A percentile compares a stretch with the other conserved stretches of the same genome.
These are phyloP conservation scores for Plotosus lineatus DNA, from an alignment of 2,113 vertebrate genomes.

Conservation along the genomic window DNA sequence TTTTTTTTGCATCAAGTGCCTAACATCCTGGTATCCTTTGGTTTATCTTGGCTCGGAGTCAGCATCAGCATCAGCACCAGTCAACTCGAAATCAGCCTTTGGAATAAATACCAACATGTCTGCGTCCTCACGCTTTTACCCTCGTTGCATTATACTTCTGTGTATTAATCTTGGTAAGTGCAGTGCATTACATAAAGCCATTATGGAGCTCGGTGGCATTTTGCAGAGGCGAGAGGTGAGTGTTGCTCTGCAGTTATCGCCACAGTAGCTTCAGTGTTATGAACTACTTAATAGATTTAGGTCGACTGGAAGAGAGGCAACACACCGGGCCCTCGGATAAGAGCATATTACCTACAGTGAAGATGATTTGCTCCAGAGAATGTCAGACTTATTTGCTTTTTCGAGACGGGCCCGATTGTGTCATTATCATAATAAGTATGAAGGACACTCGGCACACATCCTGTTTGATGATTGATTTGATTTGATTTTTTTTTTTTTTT, in stretches of 20 bases:
- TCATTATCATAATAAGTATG: slow-evolving; percentile 51
- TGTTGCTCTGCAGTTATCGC: slow-evolving; percentile 73
- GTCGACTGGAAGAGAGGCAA: slow-evolving; percentile 74
- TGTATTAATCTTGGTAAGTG: slow-evolving; percentile 76
- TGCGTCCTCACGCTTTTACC: slow-evolving; percentile 66
- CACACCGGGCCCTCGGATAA: slow-evolving; percentile 71
- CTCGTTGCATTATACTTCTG: slow-evolving; percentile 62
- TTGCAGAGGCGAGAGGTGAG: slow-evolving; percentile 74
- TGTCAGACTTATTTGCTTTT: slow-evolving; percentile 65
- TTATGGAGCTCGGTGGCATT: slow-evolving; percentile 76
- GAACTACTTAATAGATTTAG: slow-evolving; percentile 77
- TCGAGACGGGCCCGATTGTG: slow-evolving; percentile 50
- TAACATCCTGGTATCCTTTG: neutral
- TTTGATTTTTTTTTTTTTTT: neutral
- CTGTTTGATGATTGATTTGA: slow-evolving; percentile 32
- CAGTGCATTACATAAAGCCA: slow-evolving; percentile 78
- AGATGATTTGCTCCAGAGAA: slow-evolving; percentile 75
- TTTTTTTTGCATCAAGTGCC: too few relatives aligned
- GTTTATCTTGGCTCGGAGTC: neutral
- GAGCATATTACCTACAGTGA: slow-evolving; percentile 71
- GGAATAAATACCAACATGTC: slow-evolving; percentile 57
- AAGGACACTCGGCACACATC: slow-evolving; percentile 42
- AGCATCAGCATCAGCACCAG: neutral
- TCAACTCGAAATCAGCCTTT: slow-evolving; percentile 41
- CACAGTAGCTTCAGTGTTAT: slow-evolving; percentile 73